Evolutionary conservation across 2,888 invertebrate genomes (phyloP).

Genomic region (Cephalotes varians): DNA sequence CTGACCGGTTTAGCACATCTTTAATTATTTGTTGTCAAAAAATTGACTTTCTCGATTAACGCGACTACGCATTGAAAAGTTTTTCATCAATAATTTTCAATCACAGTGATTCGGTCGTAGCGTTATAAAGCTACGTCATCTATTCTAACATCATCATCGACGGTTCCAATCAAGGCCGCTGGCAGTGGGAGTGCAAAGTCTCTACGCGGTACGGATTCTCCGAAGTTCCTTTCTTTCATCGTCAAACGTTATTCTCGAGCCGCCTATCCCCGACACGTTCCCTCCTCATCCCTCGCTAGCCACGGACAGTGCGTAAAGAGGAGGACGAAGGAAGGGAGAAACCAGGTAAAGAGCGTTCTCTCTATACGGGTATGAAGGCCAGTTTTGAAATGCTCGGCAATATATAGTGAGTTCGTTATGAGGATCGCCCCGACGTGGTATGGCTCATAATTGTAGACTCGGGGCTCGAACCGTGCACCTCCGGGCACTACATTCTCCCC

Average conservation of each 20-base stretch:
- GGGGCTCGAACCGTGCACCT: conserved; percentile 80
- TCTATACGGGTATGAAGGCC: conserved; percentile 57
- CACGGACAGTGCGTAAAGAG: conserved; percentile 28
- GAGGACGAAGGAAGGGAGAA: conserved; percentile 40
- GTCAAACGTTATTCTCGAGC: conserved; percentile 64
- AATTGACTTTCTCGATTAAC: not conserved
- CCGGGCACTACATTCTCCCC: conserved; percentile 76
- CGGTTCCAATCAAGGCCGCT: conserved; percentile 57
- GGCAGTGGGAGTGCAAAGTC: conserved; percentile 55
- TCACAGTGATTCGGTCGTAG: not conserved
- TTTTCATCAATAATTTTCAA: not conserved
- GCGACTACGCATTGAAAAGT: not conserved
- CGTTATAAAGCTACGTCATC: not conserved
- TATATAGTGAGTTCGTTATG: conserved; percentile 85
- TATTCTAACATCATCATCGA: conserved; percentile 23
- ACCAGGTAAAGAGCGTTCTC: conserved; percentile 69
- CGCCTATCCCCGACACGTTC: conserved; percentile 15
- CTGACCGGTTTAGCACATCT: too few relatives aligned
- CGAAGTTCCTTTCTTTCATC: conserved; percentile 69
- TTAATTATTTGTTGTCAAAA: too few relatives aligned
- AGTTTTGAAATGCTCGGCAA: conserved; percentile 80
- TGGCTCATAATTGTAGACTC: conserved; percentile 85
- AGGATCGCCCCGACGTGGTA: conserved; percentile 83
- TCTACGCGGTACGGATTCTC: conserved; percentile 58
- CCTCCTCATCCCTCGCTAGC: not conserved